A percentile compares a stretch with the other conserved stretches of the same genome.
Conservation (phyloP, 2,888 invertebrate genomes). For the Sarcophaga variegata region DNA sequence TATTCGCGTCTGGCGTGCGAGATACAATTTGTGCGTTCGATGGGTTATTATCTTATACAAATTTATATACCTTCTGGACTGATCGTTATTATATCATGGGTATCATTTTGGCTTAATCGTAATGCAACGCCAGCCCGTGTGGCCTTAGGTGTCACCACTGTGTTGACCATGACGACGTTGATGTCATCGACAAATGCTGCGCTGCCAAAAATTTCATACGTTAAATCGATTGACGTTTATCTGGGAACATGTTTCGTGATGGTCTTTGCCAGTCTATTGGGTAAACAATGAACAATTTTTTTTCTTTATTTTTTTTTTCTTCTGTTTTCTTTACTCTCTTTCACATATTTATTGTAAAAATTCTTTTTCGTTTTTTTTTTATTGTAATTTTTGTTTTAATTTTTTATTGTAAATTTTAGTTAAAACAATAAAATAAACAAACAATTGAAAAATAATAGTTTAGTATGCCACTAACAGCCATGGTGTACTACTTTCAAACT, state of each 20-base stretch:
- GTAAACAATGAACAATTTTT: conserved; percentile 83
- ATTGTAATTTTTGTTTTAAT: conserved; percentile 44
- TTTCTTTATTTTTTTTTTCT: conserved; percentile 50
- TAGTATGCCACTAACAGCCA: too few species aligned
- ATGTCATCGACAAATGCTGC: conserved; percentile 98
- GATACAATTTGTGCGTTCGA: conserved; percentile 97
- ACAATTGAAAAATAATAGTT: too few species aligned
- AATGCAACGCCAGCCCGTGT: conserved; percentile 97
- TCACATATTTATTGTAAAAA: conserved; percentile 2
- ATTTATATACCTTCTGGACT: conserved; percentile 98
- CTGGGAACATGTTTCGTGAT: conserved; percentile 99
- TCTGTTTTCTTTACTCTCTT: conserved; percentile 51
- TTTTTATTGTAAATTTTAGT: neutral
- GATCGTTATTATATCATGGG: conserved; percentile 98
- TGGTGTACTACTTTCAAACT: too few species aligned
- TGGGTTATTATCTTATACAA: conserved; percentile 99
- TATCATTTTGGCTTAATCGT: conserved; percentile 97
- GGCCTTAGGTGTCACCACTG: conserved; percentile 96
- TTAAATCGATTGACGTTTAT: conserved; percentile 98
- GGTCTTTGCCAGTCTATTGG: conserved; percentile 98
- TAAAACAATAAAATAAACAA: too few species aligned
- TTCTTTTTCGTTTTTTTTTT: conserved; percentile 16
- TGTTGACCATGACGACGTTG: conserved; percentile 98
- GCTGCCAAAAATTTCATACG: conserved; percentile 98
- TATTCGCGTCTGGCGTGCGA: conserved; percentile 97